Base-by-base conservation (phyloP, 2,797 vertebrate genomes). In the Chromobotia macracanthus region DNA sequence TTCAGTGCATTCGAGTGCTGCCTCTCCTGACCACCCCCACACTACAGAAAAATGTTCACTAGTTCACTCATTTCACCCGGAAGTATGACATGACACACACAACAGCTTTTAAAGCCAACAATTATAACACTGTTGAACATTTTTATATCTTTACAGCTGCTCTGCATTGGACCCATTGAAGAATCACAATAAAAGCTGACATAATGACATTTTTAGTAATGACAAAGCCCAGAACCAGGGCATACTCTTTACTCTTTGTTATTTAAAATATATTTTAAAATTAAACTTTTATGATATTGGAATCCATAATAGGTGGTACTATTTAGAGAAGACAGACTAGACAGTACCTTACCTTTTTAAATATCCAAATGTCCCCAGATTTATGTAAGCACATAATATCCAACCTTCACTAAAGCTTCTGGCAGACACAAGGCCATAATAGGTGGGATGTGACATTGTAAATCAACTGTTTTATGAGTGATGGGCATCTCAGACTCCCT, bases 281-380 rank as follows among this genome's bases (percentile, higher is more conserved):
- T 31, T 31, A 31, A 21, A 53, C 48, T 53, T 50, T 4, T 21
- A 15, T 21, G 13, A 16, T 56, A 19, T 21, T 41, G 15, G 38
- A 65, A 55, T 66, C 1, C 21, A 53, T 3, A 75, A 12, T 0
- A 4, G 41, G 2, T 11, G 41, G 13, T 5, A 10, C n/a, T 44
- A 51, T 38, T 51, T 65, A 65, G 31, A 3, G 0, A 11, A 23
- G 4, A 65, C 5, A 5, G 46, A 65, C 12, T 63, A 38, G 28
- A 64, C 28, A 64, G 28, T 7, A 23, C 60, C 8, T 23, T 31
- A 31, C 0, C 3, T 31, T 16, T 19, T 53, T 23, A 58, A 41
- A 65, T 75, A 75, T 64, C 2, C 9, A 64, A 65, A 66, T 67
- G 50, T 28, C 35, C 23, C 25, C 31, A 66, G 50, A 75, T 75